Base-by-base conservation (phyloP, 2,797 vertebrate species). In the Poecile montanus region DNA sequence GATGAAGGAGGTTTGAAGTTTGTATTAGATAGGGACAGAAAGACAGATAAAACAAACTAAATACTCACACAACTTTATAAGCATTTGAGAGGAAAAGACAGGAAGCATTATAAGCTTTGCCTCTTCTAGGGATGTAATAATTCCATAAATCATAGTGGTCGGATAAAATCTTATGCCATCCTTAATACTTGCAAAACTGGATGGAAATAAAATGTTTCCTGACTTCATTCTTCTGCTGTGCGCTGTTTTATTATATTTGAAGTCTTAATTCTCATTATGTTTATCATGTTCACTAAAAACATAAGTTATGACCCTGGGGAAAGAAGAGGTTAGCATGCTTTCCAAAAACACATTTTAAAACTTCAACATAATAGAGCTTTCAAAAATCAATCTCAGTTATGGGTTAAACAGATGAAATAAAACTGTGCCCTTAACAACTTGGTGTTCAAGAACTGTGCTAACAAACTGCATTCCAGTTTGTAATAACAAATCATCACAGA, bases 171-270 rank as follows among this genome's bases (percentile, higher is more conserved):
- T 71, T 94, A 50, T 27, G 34, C 91, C 85, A 93, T 93, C 88
- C 93, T 93, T 93, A 93, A 80, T 88, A 87, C 40, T 60, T 91
- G 81, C 68, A 83, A 92, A 88, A 78, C 61, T 91, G 95, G 93
- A 87, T 95, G 93, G 77, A 95, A 95, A 94, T 96, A 95, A 93
- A 96, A 90, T 91, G 57, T 58, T 74, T 96, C 74, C 88, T 96
- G 74, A 87, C 72, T 95, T 93, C 71, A 94, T 95, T 95, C 42
- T 97, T 93, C 42, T 91, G 78, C 91, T 94, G 91, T 95, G 86
- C 4, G 44, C 78, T 96, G 56, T 95, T 95, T 94, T 91, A 85
- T 91, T 96, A 58, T 70, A 83, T 89, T 88, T 90, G 54, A 88
- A 93, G 44, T 88, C 63, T 68, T 85, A 81, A 91, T 65, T 96